A percentile compares a stretch with the other conserved stretches of the same genome.
Conservation (phyloP, 2,797 vertebrate genomes). For the Mallotus villosus region DNA sequence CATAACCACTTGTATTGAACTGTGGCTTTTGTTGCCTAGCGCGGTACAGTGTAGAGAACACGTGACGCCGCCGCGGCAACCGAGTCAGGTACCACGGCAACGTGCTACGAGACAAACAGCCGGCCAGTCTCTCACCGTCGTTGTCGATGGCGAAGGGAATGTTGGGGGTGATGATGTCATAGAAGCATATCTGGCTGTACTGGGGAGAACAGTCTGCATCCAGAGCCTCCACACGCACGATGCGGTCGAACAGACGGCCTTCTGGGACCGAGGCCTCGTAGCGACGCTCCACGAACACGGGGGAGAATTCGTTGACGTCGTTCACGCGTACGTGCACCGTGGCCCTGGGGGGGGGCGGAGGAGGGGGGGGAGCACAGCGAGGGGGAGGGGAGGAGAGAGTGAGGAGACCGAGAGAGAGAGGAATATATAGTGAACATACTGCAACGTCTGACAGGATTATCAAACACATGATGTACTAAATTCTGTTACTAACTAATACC, state of each 20-base stretch:
- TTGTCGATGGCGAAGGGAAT: constrained; percentile 98
- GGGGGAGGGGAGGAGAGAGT: background rate
- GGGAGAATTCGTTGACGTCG: constrained; percentile 97
- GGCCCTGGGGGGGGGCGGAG: constrained; percentile 75
- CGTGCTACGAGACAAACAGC: constrained; percentile 64
- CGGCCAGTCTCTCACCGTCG: constrained; percentile 78
- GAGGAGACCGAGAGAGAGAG: constrained; percentile 1
- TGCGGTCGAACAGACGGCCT: constrained; percentile 91
- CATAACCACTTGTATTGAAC: background rate
- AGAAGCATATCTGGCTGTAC: constrained; percentile 99
- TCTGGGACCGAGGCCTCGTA: constrained; percentile 92
- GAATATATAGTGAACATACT: background rate
- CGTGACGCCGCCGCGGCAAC: constrained; percentile 73
- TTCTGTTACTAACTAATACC: background rate
- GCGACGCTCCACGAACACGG: constrained; percentile 91
- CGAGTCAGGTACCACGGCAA: constrained; percentile 84
- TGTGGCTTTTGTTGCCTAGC: background rate
- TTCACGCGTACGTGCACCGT: constrained; percentile 96
- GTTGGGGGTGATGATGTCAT: constrained; percentile 96
- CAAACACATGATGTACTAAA: background rate
- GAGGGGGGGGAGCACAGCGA: background rate
- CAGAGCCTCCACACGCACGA: constrained; percentile 93
- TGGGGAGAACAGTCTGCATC: constrained; percentile 98
- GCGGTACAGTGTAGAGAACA: background rate
- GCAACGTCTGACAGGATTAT: background rate